Evolutionary conservation across 2,113 vertebrate genomes (phyloP), one percentile per base, ranked within the genome.

Genomic region (Thamnaconus septentrionalis): DNA sequence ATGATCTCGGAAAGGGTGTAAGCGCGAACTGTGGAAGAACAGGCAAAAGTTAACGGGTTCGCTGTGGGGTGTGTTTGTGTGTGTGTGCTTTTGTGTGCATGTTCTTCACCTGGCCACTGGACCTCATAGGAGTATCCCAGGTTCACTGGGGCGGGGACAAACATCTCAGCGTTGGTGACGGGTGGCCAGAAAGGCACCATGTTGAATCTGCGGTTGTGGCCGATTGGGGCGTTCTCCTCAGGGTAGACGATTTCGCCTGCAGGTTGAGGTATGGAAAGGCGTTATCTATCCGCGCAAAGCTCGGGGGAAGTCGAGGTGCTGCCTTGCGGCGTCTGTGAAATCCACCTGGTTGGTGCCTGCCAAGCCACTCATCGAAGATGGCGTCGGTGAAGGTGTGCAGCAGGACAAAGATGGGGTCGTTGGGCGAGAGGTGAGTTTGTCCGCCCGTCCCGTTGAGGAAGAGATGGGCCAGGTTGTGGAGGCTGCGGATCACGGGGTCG

Each of bases 111-210:
- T 88, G 95, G 94, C 97, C 96, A 99, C 40, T 95, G 88, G 1
- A 99, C 92, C 65, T 99, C 94, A 1, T 99, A 99, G 53, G 90
- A 87, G 75, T 99, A 98, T 53, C 96, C 96, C 56, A 98, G 79
- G 66, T 93, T 95, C 65, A 94, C 92, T 43, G 94, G 88, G 68
- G 96, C 96, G 6, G 91, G 59, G 51, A 96, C 90, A 87, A 98
- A 99, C 96, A 99, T 98, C 85, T 98, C 95, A 9, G 91, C 92
- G 43, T 95, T 97, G 76, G 93, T 94, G 56, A 99, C 76, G 4
- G 96, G 97, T 66, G 96, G 96, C 97, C 97, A 99, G 71, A 98
- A 98, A 11, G 96, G 97, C 46, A 98, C 96, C 96, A 99, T 97
- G 77, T 97, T 98, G 78, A 94, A 98, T 60, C 89, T 91, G 40